phyloP scores from a whole-genome alignment of 2,888 invertebrate species.

The Sarcophaga rosellei region DNA sequence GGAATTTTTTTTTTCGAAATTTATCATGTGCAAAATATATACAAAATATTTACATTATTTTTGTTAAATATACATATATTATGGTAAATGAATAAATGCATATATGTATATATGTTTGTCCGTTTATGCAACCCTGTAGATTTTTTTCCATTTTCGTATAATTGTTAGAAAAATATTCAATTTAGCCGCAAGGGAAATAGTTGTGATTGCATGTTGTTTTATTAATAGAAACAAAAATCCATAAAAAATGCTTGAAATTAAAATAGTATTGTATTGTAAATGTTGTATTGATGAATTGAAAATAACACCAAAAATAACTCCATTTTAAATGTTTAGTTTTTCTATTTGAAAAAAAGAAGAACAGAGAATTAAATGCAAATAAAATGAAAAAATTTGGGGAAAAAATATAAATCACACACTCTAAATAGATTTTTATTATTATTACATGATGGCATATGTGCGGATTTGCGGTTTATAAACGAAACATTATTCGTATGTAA shows the following conservation, averaged over 20 bases:
- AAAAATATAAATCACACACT: slow-evolving; percentile 1
- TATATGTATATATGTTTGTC: neutral
- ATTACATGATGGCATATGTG: slow-evolving; percentile 2
- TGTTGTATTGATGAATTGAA: slow-evolving; percentile 36
- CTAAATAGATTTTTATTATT: slow-evolving; percentile 38
- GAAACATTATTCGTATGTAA: neutral
- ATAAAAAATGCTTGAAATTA: slow-evolving; percentile 38
- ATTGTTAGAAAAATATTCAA: slow-evolving; percentile 52
- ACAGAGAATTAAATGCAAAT: too few species aligned
- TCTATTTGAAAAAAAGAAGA: neutral
- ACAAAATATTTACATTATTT: too few species aligned
- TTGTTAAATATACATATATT: too few species aligned
- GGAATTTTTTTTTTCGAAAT: too few species aligned
- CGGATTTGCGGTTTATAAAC: neutral
- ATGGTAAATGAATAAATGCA: too few species aligned
- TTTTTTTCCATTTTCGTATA: slow-evolving; percentile 28
- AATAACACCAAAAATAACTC: neutral
- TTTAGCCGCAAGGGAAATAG: slow-evolving; percentile 45
- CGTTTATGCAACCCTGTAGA: neutral
- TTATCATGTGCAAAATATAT: too few species aligned
- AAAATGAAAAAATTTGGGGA: neutral
- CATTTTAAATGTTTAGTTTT: neutral
- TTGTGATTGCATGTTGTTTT: slow-evolving; percentile 47
- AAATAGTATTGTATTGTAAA: slow-evolving; percentile 55
- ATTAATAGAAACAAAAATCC: slow-evolving; percentile 41